A percentile compares a stretch with the other conserved stretches of the same genome.
These are phyloP conservation scores for Monopterus albus DNA, from an alignment of 2,113 vertebrate genomes.

Conservation along the genomic window DNA sequence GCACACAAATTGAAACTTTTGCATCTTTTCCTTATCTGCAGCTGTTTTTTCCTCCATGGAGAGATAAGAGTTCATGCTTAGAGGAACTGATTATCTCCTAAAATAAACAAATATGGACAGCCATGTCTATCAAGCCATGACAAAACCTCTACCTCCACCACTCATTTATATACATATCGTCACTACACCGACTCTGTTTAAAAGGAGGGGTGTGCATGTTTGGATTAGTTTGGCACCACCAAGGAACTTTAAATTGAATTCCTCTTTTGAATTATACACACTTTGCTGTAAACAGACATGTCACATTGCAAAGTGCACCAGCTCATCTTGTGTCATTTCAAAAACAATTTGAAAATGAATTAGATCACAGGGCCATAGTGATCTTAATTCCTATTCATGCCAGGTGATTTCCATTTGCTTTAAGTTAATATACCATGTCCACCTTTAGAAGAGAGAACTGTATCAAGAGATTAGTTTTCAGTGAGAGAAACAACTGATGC, in stretches of 20 bases:
- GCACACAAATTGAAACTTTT: constrained; percentile 65
- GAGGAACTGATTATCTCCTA: constrained; percentile 76
- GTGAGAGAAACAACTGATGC: constrained; percentile 10
- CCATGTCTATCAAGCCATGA: constrained; percentile 73
- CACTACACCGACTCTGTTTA: no score
- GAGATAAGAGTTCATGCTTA: constrained; percentile 78
- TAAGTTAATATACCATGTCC: constrained; percentile 41
- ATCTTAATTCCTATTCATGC: constrained; percentile 19
- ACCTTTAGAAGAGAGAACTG: constrained; percentile 12
- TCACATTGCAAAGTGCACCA: constrained; percentile 42
- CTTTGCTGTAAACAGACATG: constrained; percentile 16
- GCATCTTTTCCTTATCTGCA: constrained; percentile 76
- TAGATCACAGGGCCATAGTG: constrained; percentile 24
- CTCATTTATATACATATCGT: constrained; percentile 26
- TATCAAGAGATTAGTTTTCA: constrained; percentile 13
- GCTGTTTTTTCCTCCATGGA: constrained; percentile 32
- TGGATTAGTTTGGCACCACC: constrained; percentile 32
- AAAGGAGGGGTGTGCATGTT: constrained; percentile 7
- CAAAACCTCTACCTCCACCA: constrained; percentile 44
- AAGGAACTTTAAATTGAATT: constrained; percentile 54
- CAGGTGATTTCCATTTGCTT: constrained; percentile 44
- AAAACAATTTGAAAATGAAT: constrained; percentile 41
- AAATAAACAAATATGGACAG: constrained; percentile 81
- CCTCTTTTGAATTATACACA: constrained; percentile 21
- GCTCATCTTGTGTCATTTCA: constrained; percentile 46